Base-by-base conservation (phyloP, 2,797 vertebrate species). In the Ptychobarbus kaznakovi region DNA sequence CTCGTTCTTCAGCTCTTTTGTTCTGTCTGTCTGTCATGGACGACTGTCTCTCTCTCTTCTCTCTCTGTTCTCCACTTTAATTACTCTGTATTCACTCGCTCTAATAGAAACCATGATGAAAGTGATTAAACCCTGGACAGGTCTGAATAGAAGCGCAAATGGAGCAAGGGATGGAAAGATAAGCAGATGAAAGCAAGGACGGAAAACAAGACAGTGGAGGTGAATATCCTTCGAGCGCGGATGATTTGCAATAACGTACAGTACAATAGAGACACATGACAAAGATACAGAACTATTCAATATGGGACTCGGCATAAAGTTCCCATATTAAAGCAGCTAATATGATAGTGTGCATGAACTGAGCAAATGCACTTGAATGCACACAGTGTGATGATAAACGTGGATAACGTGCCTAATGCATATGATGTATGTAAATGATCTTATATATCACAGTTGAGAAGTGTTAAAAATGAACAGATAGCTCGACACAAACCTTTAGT, bases 91-190 rank as follows among this genome's bases (percentile, higher is more conserved):
- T 95, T 95, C 94, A 95, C 92, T 94, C 93, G 89, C 91, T 93
- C 93, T 95, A 94, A 95, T 95, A 95, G 94, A 95, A 95, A 92
- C 89, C 92, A 92, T 94, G 94, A 94, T 95, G 93, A 94, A 95
- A 94, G 91, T 89, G 95, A 96, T 96, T 95, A 94, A 92, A 94
- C 90, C 90, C 92, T 91, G 89, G 91, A 84, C 82, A 82, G 82
- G 65, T 72, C 89, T 90, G 88, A 90, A 90, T 86, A 81, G 78
- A 88, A 69, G 42, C 42, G 20, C 83, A 86, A 88, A 90, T 82
- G 56, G 20, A 81, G 76, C 69, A 77, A 58, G 68, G 79, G 77
- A 84, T 58, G 81, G 84, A 82, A 82, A 90, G 80, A 92, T 86
- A 89, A 85, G 75, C 38, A 46, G 80, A 81, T 83, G 86, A 72